Percentiles rank a stretch among this genome's conserved stretches.
phyloP scores from a whole-genome alignment of 2,797 vertebrate genomes.

The Pangasius krempfi region DNA sequence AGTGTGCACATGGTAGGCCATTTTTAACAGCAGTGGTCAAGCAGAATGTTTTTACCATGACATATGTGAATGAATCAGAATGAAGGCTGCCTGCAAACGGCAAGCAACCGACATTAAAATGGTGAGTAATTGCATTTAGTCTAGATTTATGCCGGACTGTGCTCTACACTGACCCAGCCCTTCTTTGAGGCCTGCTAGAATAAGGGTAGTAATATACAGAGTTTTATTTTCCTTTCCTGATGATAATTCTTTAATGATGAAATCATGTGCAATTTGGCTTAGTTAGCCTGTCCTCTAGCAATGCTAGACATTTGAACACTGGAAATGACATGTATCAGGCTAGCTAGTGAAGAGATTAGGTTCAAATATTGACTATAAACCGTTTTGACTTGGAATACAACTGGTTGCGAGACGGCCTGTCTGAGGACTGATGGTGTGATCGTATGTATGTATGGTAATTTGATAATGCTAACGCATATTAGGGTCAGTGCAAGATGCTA shows the following conservation, averaged over 20 bases:
- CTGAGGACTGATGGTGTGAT: not conserved
- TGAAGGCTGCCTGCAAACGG: slow-evolving; percentile 66
- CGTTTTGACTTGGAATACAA: not conserved
- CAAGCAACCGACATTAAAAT: slow-evolving; percentile 65
- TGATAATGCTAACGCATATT: not conserved
- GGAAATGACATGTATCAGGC: not conserved
- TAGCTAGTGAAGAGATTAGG: not conserved
- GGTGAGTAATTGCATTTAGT: slow-evolving; percentile 65
- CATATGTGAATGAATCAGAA: slow-evolving; percentile 75
- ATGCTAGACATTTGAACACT: not conserved
- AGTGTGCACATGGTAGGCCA: slow-evolving; percentile 59
- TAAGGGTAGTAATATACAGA: not conserved
- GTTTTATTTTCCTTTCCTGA: not conserved
- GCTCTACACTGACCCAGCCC: slow-evolving; percentile 63
- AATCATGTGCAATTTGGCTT: not conserved
- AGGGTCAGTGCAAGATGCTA: not conserved
- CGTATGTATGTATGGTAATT: not conserved
- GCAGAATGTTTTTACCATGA: slow-evolving; percentile 73
- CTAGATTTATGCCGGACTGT: slow-evolving; percentile 64
- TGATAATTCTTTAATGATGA: not conserved
- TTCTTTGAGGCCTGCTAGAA: slow-evolving; percentile 38
- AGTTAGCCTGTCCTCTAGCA: not conserved
- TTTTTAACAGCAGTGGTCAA: slow-evolving; percentile 74
- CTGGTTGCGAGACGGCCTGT: not conserved
- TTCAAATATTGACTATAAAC: not conserved